phyloP scores from a whole-genome alignment of 2,113 vertebrate genomes.

The Marcusenius ussheri region DNA sequence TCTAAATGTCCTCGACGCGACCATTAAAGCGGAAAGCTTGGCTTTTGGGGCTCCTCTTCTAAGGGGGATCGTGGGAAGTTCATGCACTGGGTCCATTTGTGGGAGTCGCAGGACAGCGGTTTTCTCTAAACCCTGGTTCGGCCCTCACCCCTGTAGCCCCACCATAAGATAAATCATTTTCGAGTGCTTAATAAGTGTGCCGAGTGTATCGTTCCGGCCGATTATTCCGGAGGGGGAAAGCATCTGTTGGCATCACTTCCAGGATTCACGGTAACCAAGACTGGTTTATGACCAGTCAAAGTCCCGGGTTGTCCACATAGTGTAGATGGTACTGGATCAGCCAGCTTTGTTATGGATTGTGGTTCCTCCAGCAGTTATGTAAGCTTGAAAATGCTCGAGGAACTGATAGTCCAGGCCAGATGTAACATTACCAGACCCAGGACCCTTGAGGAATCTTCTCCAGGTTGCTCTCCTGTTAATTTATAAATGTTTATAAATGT shows the following conservation, averaged over 20 bases:
- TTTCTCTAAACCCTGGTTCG: neutral
- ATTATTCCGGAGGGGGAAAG: neutral
- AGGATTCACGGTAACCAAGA: neutral
- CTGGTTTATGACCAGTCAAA: neutral
- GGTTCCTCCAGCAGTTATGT: neutral
- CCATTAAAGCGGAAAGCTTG: neutral
- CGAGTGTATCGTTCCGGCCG: neutral
- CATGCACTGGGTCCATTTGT: neutral
- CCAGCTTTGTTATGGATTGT: neutral
- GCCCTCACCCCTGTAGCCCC: neutral
- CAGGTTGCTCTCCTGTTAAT: neutral
- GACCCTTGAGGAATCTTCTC: neutral
- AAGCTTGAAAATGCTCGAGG: neutral
- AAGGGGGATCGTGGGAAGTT: neutral
- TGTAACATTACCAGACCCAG: neutral
- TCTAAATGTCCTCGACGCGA: neutral
- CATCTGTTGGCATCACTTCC: neutral
- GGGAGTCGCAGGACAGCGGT: neutral
- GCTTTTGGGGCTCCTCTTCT: neutral
- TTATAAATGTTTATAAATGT: neutral
- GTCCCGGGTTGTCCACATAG: neutral
- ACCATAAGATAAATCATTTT: neutral
- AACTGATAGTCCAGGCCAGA: neutral
- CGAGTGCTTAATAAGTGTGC: neutral
- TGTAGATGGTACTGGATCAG: neutral